These are phyloP conservation scores for Poicephalus gulielmi DNA, from an alignment of 2,113 vertebrate genomes.

Conservation along the genomic window DNA sequence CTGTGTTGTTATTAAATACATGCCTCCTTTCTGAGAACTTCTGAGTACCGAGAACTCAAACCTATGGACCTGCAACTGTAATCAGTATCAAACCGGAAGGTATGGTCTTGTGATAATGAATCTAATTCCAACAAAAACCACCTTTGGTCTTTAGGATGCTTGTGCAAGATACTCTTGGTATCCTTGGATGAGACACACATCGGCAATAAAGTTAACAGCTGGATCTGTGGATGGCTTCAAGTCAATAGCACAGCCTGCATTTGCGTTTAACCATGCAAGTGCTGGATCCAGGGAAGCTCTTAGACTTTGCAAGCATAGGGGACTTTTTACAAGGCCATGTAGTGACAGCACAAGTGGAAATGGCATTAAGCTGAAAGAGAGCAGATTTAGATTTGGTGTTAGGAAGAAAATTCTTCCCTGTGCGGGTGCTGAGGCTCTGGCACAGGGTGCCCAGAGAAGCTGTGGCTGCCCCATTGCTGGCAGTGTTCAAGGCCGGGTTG, in stretches of 20 bases:
- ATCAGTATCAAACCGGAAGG: not conserved
- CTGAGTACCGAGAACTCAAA: not conserved
- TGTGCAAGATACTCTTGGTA: not conserved
- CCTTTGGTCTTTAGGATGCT: not conserved
- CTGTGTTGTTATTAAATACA: not conserved
- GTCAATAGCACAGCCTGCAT: rapidly evolving
- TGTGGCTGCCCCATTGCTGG: not conserved
- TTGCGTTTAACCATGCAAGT: not conserved
- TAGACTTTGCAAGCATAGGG: not conserved
- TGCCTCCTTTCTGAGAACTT: not conserved
- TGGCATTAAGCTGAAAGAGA: not conserved
- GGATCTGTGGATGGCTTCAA: not conserved
- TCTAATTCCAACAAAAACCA: not conserved
- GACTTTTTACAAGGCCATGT: not conserved
- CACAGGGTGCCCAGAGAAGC: not conserved
- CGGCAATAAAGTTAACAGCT: not conserved
- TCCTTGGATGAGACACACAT: not conserved
- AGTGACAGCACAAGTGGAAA: not conserved
- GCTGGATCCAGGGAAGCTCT: not conserved
- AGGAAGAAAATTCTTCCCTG: not conserved
- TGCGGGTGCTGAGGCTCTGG: not conserved
- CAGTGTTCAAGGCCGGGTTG: not conserved
- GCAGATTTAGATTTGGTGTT: not conserved
- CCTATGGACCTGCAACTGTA: not conserved
- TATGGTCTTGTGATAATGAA: not conserved